Percentiles rank a stretch among this genome's conserved stretches.
phyloP scores from a whole-genome alignment of 2,797 vertebrate genomes.

The Sebastes wilsoni region DNA sequence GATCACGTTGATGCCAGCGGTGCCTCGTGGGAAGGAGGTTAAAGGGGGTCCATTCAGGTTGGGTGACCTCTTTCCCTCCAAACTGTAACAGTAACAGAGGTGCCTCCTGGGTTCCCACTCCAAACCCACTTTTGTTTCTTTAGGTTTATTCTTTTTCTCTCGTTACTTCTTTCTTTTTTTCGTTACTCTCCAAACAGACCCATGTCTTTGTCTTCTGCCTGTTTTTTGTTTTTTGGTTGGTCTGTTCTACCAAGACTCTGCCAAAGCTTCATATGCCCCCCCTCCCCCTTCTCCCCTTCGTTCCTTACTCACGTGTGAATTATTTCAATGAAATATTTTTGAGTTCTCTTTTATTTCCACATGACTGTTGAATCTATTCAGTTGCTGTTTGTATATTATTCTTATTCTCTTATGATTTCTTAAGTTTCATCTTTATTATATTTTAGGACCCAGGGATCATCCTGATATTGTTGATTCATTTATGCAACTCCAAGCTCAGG shows the following conservation, averaged over 20 bases:
- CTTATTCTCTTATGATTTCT: conserved; percentile 96
- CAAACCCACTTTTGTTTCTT: conserved; percentile 85
- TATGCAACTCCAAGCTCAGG: conserved; percentile 99
- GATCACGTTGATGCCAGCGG: background rate
- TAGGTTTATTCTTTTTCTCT: conserved; percentile 88
- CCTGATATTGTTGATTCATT: conserved; percentile 99
- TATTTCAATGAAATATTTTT: conserved; percentile 94
- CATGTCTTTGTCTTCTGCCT: conserved; percentile 89
- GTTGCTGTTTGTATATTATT: conserved; percentile 99
- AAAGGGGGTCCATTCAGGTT: conserved; percentile 48
- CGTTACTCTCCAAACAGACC: conserved; percentile 81
- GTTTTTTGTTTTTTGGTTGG: conserved; percentile 93
- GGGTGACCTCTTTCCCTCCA: conserved; percentile 51
- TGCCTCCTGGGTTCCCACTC: conserved; percentile 88
- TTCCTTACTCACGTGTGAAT: conserved; percentile 91
- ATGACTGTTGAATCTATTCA: conserved; percentile 99
- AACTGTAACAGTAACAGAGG: conserved; percentile 84
- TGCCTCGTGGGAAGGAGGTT: conserved; percentile 51
- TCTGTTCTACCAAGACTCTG: conserved; percentile 93
- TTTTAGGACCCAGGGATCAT: conserved; percentile 99
- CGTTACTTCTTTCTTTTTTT: conserved; percentile 83
- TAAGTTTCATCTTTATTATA: conserved; percentile 99
- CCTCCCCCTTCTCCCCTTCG: conserved; percentile 78
- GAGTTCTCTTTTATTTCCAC: conserved; percentile 88
- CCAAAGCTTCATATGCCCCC: conserved; percentile 94